phyloP scores from a whole-genome alignment of 2,797 vertebrate species.

The Okamejei kenojei region DNA sequence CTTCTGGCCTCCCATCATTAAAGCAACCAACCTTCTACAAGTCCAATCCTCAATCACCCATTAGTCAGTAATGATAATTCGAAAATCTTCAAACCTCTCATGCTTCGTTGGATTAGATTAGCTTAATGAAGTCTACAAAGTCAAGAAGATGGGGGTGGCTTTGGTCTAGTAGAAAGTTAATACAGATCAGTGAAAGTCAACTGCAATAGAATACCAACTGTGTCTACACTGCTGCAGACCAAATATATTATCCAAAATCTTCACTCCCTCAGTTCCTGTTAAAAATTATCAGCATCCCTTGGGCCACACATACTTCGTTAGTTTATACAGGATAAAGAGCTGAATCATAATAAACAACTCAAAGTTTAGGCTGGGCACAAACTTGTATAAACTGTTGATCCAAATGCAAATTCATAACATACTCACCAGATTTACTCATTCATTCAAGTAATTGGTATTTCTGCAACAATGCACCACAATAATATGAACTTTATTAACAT shows the following conservation, averaged over 20 bases:
- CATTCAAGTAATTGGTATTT: not conserved
- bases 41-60: no score
- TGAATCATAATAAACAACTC: slow-evolving; percentile 20
- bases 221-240: not conserved
- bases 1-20: no score
- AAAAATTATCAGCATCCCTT: not conserved
- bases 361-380: slow-evolving; percentile 21
- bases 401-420: not conserved
- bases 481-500: not conserved
- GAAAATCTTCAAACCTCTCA: not conserved
- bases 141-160: not conserved
- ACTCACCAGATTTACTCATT: not conserved
- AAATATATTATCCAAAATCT: not conserved
- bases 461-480: not conserved
- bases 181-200: no score
- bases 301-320: slow-evolving; percentile 17
- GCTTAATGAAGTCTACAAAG: not conserved
- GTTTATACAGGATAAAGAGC: not conserved
- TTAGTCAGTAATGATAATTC: not conserved
- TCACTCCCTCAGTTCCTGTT: not conserved
- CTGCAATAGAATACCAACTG: not conserved
- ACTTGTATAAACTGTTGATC: slow-evolving; percentile 35
- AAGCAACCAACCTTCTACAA: no score
- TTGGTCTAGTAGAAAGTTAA: not conserved
- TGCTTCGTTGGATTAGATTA: not conserved